These are phyloP conservation scores for Prionchulus punctatus DNA, from an alignment of 2,888 invertebrate genomes.

Conservation along the genomic window DNA sequence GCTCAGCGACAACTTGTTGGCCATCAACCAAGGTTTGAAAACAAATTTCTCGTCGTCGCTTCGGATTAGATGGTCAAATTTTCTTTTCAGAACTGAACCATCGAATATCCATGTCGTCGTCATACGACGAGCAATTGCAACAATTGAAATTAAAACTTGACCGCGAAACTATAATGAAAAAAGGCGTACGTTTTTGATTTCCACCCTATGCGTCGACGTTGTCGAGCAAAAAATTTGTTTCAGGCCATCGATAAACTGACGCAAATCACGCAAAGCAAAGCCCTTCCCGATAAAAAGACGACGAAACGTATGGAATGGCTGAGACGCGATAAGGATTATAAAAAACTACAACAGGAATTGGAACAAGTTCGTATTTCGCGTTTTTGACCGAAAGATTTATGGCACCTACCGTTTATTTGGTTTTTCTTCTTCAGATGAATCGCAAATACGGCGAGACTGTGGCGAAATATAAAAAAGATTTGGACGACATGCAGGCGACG, in stretches of 20 bases:
- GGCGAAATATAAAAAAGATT: conserved; percentile 62
- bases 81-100: not conserved
- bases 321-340: conserved; percentile 83
- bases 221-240: conserved; percentile 46
- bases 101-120: not conserved
- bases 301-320: conserved; percentile 58
- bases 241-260: conserved; percentile 93
- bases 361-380: conserved; percentile 52
- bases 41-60: not conserved
- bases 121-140: conserved; percentile 55
- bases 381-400: too few species aligned
- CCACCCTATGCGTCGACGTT: not conserved
- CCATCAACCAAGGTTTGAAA: not conserved
- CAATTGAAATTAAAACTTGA: conserved; percentile 64
- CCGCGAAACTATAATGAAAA: conserved; percentile 44
- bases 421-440: conserved; percentile 53
- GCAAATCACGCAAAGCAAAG: conserved; percentile 86
- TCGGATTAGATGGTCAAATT: not conserved
- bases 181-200: not conserved
- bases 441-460: conserved; percentile 80
- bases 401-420: too few species aligned
- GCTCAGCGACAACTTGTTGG: not conserved
- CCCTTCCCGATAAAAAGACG: conserved; percentile 46
- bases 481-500: conserved; percentile 69
- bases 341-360: conserved; percentile 80